Conservation (phyloP, 2,113 vertebrate species). For the Ranitomeya variabilis region DNA sequence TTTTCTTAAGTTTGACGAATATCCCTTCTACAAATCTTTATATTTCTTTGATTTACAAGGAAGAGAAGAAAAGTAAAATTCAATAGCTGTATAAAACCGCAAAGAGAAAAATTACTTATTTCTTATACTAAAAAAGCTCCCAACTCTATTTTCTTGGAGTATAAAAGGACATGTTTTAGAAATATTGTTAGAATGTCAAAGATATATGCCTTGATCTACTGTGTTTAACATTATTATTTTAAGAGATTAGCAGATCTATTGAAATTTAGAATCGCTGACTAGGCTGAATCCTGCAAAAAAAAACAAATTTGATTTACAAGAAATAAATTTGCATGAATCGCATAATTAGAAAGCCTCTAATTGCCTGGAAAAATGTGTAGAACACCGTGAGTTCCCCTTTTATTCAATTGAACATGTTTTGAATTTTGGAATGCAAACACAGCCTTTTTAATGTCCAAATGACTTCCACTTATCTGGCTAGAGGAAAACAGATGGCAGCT, state of each 20-base stretch:
- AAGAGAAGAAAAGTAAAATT: conserved; percentile 14
- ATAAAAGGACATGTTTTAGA: conserved; percentile 24
- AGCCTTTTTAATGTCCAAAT: too few relatives aligned
- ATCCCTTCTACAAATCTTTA: conserved; percentile 45
- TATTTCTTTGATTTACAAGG: conserved; percentile 51
- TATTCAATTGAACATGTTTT: too few relatives aligned
- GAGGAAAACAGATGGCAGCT: too few relatives aligned
- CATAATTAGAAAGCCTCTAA: too few relatives aligned
- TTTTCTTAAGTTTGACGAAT: not conserved
- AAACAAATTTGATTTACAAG: too few relatives aligned
- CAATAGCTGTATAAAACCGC: conserved; percentile 43
- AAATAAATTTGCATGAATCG: too few relatives aligned
- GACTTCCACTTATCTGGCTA: too few relatives aligned
- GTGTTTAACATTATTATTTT: not conserved
- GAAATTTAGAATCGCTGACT: not conserved
- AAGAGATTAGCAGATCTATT: not conserved
- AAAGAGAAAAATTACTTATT: conserved; percentile 6
- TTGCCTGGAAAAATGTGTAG: too few relatives aligned
- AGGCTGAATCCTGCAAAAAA: too few relatives aligned
- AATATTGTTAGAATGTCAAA: conserved; percentile 10
- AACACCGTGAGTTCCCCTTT: too few relatives aligned
- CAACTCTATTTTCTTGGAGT: conserved; percentile 2
- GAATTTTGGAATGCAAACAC: too few relatives aligned
- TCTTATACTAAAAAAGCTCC: not conserved
- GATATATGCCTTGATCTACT: conserved; percentile 5